Evolutionary conservation across 2,888 invertebrate genomes (phyloP).

Genomic region (Troglohyphantes excavatus): DNA sequence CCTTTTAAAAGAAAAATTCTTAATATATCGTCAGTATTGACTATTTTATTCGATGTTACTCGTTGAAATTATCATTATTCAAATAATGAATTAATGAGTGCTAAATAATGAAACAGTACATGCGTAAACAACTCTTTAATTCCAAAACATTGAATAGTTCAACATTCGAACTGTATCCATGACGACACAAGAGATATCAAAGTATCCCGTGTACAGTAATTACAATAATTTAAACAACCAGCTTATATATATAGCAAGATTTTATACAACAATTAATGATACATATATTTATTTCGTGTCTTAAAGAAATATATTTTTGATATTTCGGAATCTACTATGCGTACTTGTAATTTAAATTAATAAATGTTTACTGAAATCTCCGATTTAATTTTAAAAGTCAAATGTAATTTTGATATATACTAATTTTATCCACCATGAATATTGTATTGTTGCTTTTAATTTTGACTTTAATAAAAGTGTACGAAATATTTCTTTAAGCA

Average conservation of each 20-base stretch:
- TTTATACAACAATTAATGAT: conserved; percentile 26
- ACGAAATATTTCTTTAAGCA: no score
- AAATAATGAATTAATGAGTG: neutral
- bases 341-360: no score
- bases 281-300: conserved; percentile 21
- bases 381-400: no score
- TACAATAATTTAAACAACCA: conserved; percentile 34
- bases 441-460: no score
- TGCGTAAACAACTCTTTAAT: conserved; percentile 60
- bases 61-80: no score
- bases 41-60: no score
- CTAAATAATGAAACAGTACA: neutral
- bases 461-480: no score
- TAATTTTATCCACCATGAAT: no score
- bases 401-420: no score
- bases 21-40: neutral
- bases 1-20: neutral
- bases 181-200: neutral
- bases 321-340: no score
- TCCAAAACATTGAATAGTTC: conserved; percentile 50
- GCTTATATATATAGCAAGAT: conserved; percentile 44
- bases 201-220: conserved; percentile 14
- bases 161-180: conserved; percentile 20
- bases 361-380: no score
- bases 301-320: no score